Conservation (phyloP, 1,140 invertebrate species). For the Melanaphis sacchari region DNA sequence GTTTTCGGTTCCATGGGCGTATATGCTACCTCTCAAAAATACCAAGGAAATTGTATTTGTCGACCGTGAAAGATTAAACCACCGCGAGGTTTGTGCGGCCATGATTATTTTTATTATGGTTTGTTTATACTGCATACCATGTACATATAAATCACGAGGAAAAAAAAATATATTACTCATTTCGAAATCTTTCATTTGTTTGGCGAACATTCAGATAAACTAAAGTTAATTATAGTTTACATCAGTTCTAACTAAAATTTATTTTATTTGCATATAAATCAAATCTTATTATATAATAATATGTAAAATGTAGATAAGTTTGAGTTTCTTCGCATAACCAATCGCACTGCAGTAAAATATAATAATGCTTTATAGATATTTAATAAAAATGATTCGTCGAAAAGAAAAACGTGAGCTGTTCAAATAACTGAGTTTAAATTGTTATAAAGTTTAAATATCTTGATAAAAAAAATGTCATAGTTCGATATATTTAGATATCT, state of each 20-base stretch:
- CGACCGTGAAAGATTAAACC: neutral
- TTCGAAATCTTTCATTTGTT: neutral
- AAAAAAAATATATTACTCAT: neutral
- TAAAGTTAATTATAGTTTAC: neutral
- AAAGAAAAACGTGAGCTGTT: no score
- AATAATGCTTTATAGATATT: no score
- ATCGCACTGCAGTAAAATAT: no score
- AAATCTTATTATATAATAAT: neutral
- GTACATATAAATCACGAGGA: neutral
- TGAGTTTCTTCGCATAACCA: neutral
- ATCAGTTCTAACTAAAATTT: neutral
- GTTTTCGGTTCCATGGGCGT: neutral
- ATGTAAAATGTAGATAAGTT: neutral
- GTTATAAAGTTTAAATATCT: no score
- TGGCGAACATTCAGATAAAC: neutral
- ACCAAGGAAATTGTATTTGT: neutral
- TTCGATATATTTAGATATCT: no score
- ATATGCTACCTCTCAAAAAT: neutral
- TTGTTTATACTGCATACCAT: neutral
- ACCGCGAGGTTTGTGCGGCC: neutral
- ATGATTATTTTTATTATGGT: conserved; percentile 16
- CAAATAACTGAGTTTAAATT: no score
- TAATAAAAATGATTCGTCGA: no score
- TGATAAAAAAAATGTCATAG: no score
- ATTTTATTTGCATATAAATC: neutral